Conservation (phyloP, 2,113 vertebrate species). For the Gymnarchus niloticus region DNA sequence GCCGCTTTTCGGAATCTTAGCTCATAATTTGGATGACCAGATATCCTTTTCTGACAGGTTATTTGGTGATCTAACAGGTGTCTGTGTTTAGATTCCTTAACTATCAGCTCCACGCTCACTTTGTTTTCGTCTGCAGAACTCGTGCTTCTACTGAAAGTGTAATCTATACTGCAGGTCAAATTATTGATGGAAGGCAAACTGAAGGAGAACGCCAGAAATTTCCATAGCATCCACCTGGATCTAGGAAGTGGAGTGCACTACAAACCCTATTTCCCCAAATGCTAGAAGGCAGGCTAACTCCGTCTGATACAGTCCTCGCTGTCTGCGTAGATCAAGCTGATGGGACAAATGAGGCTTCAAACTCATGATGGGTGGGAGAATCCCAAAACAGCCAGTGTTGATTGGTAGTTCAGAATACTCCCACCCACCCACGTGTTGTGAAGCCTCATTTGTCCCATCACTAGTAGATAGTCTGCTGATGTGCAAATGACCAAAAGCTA, state of each 20-base stretch:
- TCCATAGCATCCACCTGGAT: background rate
- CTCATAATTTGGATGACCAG: background rate
- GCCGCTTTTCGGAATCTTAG: background rate
- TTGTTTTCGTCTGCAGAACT: background rate
- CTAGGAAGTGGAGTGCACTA: background rate
- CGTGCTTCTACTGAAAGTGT: background rate
- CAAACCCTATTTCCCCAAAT: background rate
- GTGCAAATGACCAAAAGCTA: too few species aligned
- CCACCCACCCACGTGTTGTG: too few species aligned
- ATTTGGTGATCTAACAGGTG: conserved; percentile 4
- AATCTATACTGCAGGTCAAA: background rate
- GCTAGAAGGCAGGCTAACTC: background rate
- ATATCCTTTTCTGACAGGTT: background rate
- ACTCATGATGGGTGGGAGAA: too few species aligned
- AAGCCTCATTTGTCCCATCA: too few species aligned
- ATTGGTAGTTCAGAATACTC: too few species aligned
- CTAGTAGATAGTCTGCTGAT: too few species aligned
- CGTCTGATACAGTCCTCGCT: background rate
- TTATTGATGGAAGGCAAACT: background rate
- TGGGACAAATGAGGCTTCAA: too few species aligned
- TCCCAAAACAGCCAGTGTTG: too few species aligned
- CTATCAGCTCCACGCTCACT: background rate
- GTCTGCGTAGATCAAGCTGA: background rate
- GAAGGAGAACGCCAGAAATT: background rate
- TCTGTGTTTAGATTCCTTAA: background rate